Evolutionary conservation across 2,797 vertebrate genomes (phyloP).

Genomic region (Benthosema pterotum): DNA sequence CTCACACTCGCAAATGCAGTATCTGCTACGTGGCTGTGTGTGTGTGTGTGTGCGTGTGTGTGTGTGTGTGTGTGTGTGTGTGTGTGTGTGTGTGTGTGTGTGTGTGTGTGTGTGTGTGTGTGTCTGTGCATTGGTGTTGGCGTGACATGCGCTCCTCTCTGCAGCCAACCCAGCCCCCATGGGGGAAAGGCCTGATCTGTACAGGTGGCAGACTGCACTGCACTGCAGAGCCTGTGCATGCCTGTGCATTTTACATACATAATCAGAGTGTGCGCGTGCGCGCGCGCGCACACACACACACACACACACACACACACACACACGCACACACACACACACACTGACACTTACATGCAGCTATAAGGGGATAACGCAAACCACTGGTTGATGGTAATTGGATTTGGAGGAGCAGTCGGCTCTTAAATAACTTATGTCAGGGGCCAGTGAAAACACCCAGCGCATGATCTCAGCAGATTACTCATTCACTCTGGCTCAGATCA

Average conservation of each 20-base stretch:
- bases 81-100: slow-evolving; percentile 8
- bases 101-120: not conserved
- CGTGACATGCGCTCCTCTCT: slow-evolving; percentile 22
- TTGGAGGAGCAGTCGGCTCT: not conserved
- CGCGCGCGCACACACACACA: slow-evolving; percentile 4
- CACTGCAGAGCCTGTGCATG: slow-evolving; percentile 3
- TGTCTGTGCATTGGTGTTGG: too few relatives aligned
- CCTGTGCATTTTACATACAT: not conserved
- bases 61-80: not conserved
- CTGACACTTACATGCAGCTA: not conserved
- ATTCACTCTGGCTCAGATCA: not conserved
- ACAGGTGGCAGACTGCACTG: slow-evolving; percentile 24
- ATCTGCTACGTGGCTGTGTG: too few relatives aligned
- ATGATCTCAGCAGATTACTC: not conserved
- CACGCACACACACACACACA: slow-evolving; percentile 3
- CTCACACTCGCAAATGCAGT: too few relatives aligned
- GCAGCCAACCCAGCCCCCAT: slow-evolving; percentile 11
- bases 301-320: too few relatives aligned
- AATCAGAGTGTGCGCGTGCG: not conserved
- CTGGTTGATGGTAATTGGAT: slow-evolving; percentile 26
- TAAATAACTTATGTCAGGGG: not conserved
- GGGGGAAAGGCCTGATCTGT: slow-evolving; percentile 19
- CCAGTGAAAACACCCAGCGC: too few relatives aligned
- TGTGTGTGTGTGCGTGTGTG: not conserved
- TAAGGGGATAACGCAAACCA: slow-evolving; percentile 10